These are phyloP conservation scores for Anastatus disparis DNA, from an alignment of 1,140 invertebrate species.

Conservation along the genomic window DNA sequence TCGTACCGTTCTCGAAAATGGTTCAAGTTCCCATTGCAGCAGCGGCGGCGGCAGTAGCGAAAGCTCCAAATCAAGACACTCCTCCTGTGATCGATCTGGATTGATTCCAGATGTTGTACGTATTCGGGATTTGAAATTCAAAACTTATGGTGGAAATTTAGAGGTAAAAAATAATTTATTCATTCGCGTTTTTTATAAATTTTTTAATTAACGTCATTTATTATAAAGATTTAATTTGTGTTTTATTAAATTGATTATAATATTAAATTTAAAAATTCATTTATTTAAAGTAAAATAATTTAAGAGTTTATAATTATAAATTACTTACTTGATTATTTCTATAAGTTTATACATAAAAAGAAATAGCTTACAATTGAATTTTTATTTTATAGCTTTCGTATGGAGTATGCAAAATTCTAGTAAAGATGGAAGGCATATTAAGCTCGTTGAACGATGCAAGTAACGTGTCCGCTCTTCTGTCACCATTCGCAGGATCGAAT, in stretches of 20 bases:
- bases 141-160: constrained; percentile 44
- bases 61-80: constrained; percentile 24
- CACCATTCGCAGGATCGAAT: constrained; percentile 30
- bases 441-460: background rate
- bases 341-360: too few relatives aligned
- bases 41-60: constrained; percentile 12
- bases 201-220: too few relatives aligned
- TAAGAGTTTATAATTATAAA: too few relatives aligned
- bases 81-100: constrained; percentile 54
- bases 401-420: constrained; percentile 36
- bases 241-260: too few relatives aligned
- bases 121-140: constrained; percentile 56
- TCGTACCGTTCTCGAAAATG: constrained; percentile 27
- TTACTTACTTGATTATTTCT: too few relatives aligned
- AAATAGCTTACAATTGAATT: too few relatives aligned
- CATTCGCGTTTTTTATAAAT: background rate
- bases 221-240: too few relatives aligned
- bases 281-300: too few relatives aligned
- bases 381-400: constrained; percentile 49
- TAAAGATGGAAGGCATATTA: constrained; percentile 22
- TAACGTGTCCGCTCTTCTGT: background rate
- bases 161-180: constrained; percentile 48
- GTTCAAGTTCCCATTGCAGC: constrained; percentile 35
- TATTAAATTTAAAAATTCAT: too few relatives aligned
- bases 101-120: constrained; percentile 51